Evolutionary conservation across 2,113 vertebrate species (phyloP).

Genomic region (Nycticebus coucang): DNA sequence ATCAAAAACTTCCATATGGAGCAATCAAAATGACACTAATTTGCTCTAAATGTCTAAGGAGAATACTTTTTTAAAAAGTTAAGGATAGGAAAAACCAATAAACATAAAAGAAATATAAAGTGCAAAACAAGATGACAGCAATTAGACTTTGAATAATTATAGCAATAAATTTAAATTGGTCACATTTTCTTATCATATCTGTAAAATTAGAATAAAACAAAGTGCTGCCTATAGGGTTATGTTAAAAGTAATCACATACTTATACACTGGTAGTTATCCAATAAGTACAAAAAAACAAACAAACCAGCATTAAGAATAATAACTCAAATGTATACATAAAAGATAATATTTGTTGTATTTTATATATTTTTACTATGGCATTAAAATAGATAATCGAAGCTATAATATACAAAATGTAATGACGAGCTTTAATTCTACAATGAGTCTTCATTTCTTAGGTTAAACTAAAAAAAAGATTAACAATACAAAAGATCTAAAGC

Average conservation of each 20-base stretch:
- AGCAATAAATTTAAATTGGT: background rate
- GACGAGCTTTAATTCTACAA: background rate
- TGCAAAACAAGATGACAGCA: background rate
- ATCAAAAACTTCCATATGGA: background rate
- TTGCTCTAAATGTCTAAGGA: slow-evolving; percentile 29
- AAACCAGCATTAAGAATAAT: background rate
- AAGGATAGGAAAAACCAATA: slow-evolving; percentile 30
- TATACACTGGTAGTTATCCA: background rate
- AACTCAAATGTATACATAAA: background rate
- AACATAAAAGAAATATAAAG: background rate
- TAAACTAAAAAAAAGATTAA: background rate
- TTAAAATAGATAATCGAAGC: background rate
- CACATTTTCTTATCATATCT: background rate
- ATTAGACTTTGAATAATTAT: background rate
- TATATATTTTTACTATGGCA: background rate
- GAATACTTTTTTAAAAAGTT: background rate
- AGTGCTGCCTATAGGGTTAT: background rate
- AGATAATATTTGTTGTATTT: background rate
- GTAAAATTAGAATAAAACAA: slow-evolving; percentile 5
- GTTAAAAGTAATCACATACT: background rate
- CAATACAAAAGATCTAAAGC: background rate
- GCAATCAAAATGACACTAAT: background rate
- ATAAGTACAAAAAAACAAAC: slow-evolving; percentile 10
- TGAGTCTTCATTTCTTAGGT: background rate
- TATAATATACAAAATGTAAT: background rate